Base-by-base conservation (phyloP, 2,888 invertebrate species). In the Bombylius major region DNA sequence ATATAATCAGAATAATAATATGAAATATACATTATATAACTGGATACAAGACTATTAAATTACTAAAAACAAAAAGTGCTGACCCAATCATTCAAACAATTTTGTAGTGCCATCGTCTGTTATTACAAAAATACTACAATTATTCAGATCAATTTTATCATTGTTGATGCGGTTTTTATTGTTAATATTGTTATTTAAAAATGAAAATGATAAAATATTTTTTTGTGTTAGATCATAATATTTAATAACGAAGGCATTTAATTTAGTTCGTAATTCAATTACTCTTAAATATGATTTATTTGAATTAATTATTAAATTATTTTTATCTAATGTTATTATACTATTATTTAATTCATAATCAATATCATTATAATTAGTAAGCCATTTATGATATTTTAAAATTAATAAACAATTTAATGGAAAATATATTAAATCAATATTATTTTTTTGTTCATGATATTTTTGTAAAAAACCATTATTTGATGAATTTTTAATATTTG, bases 391-490 rank as follows among this genome's bases (percentile, higher is more conserved):
- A 46, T 69, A 61, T 11, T 65, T 65, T 14, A 75, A 62, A 44
- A 71, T 71, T 0, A 70, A 60, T 9, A 68, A 69, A 54, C 73
- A 75, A 47, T 70, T 75, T 55, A 62, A 60, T 0, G 70, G 64
- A 53, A 75, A 75, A 58, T 68, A 73, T 58, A 70, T 71, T 47
- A 66, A 66, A 60, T 75, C 74, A 60, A 66, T 67, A 47, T 63
- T 56, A 9, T 31, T 60, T 32, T 69, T 67, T 56, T 75, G 74
- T 14, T 67, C 66, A 51, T 69, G 70, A 61, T 75, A 75, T 51
- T 69, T 70, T 33, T 69, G 65, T 53, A 75, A 58, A 47, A 67
- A 69, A 5, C 12, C n/a, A 55, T 62, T 63, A 55, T 61, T 62
- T 36, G 60, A 56, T 12, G 60, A 53, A 9, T 63, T 62, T 48